Percentiles rank a stretch among this genome's conserved stretches.
Conservation (phyloP, 2,113 vertebrate genomes). For the Emberiza fucata region DNA sequence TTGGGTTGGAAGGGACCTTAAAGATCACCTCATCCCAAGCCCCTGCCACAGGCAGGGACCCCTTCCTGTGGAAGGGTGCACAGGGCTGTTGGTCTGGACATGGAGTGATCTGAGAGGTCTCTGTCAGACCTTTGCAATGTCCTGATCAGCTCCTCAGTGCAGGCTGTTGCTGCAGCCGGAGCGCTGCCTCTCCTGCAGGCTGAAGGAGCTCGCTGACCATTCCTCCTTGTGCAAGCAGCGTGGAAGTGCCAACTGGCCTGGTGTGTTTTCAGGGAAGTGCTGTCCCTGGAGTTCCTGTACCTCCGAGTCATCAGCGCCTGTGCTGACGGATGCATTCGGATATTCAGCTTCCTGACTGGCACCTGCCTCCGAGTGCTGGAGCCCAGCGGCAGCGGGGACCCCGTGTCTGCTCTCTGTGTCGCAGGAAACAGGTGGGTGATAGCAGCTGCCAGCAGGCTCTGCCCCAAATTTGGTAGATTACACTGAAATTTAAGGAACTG, state of each 20-base stretch:
- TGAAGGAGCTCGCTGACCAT: fast-evolving
- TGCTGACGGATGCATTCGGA: slow-evolving; percentile 85
- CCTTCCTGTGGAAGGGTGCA: background rate
- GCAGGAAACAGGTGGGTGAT: slow-evolving; percentile 77
- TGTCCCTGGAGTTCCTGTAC: slow-evolving; percentile 78
- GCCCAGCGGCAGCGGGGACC: slow-evolving; percentile 65
- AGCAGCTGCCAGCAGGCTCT: background rate
- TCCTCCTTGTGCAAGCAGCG: background rate
- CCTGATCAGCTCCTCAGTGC: background rate
- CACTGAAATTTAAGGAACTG: background rate
- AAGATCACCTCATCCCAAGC: background rate
- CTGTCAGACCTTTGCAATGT: background rate
- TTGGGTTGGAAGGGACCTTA: background rate
- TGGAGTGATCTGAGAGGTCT: background rate
- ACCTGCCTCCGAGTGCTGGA: slow-evolving; percentile 81
- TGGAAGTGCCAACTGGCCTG: fast-evolving
- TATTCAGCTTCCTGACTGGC: slow-evolving; percentile 85
- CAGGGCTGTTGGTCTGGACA: background rate
- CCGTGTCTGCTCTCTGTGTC: slow-evolving; percentile 74
- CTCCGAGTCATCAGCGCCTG: slow-evolving; percentile 87
- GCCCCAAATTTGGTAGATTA: background rate
- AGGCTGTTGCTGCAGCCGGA: background rate
- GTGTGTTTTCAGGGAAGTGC: slow-evolving; percentile 78
- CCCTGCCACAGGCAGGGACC: background rate
- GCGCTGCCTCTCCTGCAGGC: background rate